Evolutionary conservation across 2,797 vertebrate species (phyloP), one percentile per base, ranked within the genome.

Genomic region (Lepus oiostolus): DNA sequence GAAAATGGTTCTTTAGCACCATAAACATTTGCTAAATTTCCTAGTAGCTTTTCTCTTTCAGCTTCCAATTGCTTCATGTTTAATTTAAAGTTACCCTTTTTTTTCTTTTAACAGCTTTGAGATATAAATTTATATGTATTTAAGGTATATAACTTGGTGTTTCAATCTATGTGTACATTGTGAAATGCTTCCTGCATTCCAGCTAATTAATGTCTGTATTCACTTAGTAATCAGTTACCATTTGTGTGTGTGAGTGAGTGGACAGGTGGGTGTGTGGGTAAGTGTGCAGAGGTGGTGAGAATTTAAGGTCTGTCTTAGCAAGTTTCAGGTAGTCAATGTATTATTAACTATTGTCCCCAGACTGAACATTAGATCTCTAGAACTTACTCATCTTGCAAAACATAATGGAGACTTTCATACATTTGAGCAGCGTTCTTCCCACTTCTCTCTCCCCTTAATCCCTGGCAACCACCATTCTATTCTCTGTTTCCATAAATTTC

Each of bases 1-100:
- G 0, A 0, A 74, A 91, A 62, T 76, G 30, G 8, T 67, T 93
- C 54, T 47, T 71, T 50, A 81, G 58, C 14, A 58, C 24, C 11
- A 2, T 24, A 68, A 71, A 84, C 11, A 14, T 83, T 67, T 93
- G 28, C 62, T 88, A 86, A 65, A 75, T 0, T 92, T 76, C 82
- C 11, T 52, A 77, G 0, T 93, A 90, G 28, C 21, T 28, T 93
- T 85, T 21, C 5, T 96, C 89, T 52, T 17, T 85, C 24, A 84
- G 47, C 28, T 54, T 96, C 9, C 0, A 67, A 54, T 90, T 74
- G 30, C 35, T 84, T 94, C 65, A 4, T 81, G 24, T 95, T 94
- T 83, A 74, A 71, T 85, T n/a, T 90, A 71, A 94, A 95, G 26
- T 76, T 32, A 71, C 7, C 35, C 28, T 86, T 26, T 17, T 58